These are phyloP conservation scores for Himalopsyche tibetana DNA, from an alignment of 2,888 invertebrate genomes.

Conservation along the genomic window DNA sequence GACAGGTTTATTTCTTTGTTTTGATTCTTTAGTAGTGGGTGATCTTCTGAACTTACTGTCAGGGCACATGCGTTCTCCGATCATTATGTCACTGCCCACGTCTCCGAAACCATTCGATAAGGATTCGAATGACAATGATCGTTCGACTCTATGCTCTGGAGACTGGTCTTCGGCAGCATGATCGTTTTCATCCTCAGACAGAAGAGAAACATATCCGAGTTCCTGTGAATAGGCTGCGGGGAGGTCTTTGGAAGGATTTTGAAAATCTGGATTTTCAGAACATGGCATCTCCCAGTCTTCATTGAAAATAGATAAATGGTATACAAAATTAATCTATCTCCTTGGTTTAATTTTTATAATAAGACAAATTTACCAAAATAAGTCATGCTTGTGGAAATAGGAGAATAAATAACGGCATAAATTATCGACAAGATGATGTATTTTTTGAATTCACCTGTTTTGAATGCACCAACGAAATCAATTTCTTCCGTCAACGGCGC, in stretches of 20 bases:
- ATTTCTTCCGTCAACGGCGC: not conserved
- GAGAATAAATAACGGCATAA: too few species aligned
- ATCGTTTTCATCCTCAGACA: slow-evolving; percentile 44
- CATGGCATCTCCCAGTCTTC: too few species aligned
- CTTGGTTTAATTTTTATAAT: too few species aligned
- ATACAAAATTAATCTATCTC: too few species aligned
- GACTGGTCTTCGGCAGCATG: not conserved
- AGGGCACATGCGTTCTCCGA: too few species aligned
- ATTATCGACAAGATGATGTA: too few species aligned
- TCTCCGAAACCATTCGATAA: not conserved
- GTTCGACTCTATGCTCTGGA: not conserved
- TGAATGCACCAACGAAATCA: slow-evolving; percentile 20
- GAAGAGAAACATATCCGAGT: slow-evolving; percentile 39
- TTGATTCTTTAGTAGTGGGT: too few species aligned
- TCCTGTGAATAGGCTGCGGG: not conserved
- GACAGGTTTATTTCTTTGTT: not conserved
- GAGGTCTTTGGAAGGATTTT: not conserved
- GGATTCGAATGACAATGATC: not conserved
- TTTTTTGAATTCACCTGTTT: not conserved
- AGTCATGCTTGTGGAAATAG: too few species aligned
- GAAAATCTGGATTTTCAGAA: too few species aligned
- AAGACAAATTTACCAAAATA: too few species aligned
- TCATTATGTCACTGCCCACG: too few species aligned
- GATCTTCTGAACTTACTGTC: not conserved
- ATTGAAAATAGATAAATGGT: too few species aligned